Percentiles rank a stretch among this genome's conserved stretches.
Conservation (phyloP, 2,888 invertebrate genomes). For the Tridacna crocea region DNA sequence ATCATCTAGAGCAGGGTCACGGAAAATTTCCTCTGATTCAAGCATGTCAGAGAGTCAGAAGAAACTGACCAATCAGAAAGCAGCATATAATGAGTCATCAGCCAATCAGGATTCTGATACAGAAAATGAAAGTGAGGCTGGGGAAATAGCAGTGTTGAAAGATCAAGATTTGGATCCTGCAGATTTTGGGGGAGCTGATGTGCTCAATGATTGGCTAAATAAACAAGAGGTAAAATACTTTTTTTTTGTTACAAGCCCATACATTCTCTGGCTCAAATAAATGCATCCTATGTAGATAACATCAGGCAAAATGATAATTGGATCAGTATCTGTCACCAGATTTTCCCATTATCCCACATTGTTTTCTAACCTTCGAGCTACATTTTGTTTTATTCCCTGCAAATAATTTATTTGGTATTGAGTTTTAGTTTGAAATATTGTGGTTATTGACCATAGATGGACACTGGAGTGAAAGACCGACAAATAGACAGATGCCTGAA, state of each 20-base stretch:
- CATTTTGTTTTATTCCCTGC: no score
- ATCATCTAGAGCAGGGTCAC: not conserved
- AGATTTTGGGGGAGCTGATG: constrained; percentile 62
- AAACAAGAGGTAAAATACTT: constrained; percentile 70
- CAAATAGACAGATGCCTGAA: no score
- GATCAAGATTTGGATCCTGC: constrained; percentile 70
- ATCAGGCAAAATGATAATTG: no score
- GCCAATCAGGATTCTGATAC: constrained; percentile 52
- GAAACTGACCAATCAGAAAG: constrained; percentile 31
- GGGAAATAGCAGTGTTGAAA: constrained; percentile 52
- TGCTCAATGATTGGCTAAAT: constrained; percentile 75
- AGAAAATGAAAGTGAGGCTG: constrained; percentile 51
- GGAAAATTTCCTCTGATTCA: constrained; percentile 53
- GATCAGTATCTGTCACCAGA: no score
- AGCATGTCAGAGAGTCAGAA: constrained; percentile 43
- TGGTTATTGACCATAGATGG: not conserved
- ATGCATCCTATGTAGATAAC: no score
- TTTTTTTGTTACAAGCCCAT: no score
- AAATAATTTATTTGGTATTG: no score
- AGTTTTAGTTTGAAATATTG: not conserved
- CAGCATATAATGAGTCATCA: constrained; percentile 34
- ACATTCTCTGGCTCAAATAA: no score
- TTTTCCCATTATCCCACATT: no score
- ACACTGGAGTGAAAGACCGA: not conserved
- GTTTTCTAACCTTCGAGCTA: no score